Base-by-base conservation (phyloP, 2,797 vertebrate genomes). In the Neostethus bicornis region DNA sequence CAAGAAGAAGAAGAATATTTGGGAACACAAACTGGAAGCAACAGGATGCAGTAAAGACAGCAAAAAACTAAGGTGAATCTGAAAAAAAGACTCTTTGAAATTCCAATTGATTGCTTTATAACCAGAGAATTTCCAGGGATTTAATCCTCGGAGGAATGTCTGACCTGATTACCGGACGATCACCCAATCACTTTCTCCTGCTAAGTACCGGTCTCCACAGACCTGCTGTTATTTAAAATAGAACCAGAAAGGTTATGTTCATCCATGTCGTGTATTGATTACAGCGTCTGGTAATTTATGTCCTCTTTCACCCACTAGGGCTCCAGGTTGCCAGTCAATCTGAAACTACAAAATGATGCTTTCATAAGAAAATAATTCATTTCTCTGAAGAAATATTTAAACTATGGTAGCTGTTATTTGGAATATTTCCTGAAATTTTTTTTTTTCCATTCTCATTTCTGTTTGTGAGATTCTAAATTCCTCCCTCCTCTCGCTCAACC, bases 31-130 rank as follows among this genome's bases (percentile, higher is more conserved):
- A 12, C 55, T 48, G 17, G 6, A 7, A 53, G 38, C 54, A 59
- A 61, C 56, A 70, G 34, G 19, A 13, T 70, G 52, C 25, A 62
- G 64, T 63, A 70, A 61, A 56, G 47, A 42, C 41, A 70, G 46
- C 52, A 52, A 35, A 50, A 53, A 66, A 54, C 34, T n/a, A 0
- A 82, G 78, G 77, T 66, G 42, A 46, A 77, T 72, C 70, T 57
- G 70, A 73, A 56, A 69, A 28, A 41, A 42, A 42, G 14, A 4
- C 29, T 16, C 35, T 47, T 34, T 31, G 77, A 84, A 68, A 86
- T 84, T 83, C 81, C 62, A 45, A 73, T 85, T 81, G 85, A 86
- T 85, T 72, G 72, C 51, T 68, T 65, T 51, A 71, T 75, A 77
- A 73, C 84, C 72, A 41, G 51, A 72, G 69, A 66, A 70, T 80